phyloP scores from a whole-genome alignment of 2,888 invertebrate genomes.

The Sphaeridia pumilis region DNA sequence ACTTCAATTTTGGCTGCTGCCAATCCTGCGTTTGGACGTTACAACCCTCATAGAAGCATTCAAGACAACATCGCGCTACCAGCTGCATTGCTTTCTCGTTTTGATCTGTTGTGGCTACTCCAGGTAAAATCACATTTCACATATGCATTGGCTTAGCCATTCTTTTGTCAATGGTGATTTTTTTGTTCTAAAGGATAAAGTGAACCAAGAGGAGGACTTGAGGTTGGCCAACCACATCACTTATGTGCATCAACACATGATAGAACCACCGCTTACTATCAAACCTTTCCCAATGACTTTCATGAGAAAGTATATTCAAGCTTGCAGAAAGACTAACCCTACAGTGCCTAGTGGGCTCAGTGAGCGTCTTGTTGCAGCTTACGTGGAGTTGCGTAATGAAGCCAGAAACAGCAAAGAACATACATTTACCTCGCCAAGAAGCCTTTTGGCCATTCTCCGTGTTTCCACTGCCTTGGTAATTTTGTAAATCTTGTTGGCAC shows the following conservation, averaged over 20 bases:
- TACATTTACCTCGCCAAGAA: slow-evolving; percentile 93
- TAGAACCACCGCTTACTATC: slow-evolving; percentile 64
- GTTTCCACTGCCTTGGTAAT: slow-evolving; percentile 77
- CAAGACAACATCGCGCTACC: slow-evolving; percentile 98
- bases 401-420: slow-evolving; percentile 26
- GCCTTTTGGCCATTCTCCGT: slow-evolving; percentile 82
- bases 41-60: slow-evolving; percentile 86
- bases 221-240: slow-evolving; percentile 91
- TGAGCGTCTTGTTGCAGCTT: slow-evolving; percentile 73
- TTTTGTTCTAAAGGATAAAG: slow-evolving; percentile 35
- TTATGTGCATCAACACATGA: slow-evolving; percentile 85
- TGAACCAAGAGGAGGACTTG: slow-evolving; percentile 55
- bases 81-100: slow-evolving; percentile 89
- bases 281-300: slow-evolving; percentile 78
- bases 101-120: slow-evolving; percentile 92
- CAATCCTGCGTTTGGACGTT: slow-evolving; percentile 96
- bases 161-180: background rate
- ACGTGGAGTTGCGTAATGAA: slow-evolving; percentile 52
- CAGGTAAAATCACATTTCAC: slow-evolving; percentile 48
- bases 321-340: slow-evolving; percentile 83
- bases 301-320: slow-evolving; percentile 81
- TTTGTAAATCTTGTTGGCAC: background rate
- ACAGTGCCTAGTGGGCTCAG: slow-evolving; percentile 73
- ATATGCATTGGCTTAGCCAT: background rate
- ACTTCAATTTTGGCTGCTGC: slow-evolving; percentile 97